These are phyloP conservation scores for Hypanus sabinus DNA, from an alignment of 2,113 vertebrate genomes.

Conservation along the genomic window DNA sequence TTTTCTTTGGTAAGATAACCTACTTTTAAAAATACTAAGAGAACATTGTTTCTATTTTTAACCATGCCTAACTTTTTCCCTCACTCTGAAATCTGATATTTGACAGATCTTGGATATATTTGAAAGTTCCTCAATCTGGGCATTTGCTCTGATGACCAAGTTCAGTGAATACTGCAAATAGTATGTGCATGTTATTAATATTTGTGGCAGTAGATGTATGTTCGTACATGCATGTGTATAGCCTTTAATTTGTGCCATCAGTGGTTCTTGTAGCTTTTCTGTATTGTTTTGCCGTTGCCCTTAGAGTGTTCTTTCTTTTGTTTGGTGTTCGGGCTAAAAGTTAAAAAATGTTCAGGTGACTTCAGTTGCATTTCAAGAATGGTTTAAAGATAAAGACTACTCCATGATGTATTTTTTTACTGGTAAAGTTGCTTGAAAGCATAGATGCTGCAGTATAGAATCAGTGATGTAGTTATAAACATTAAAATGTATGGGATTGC, in stretches of 20 bases:
- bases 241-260: neutral
- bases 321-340: neutral
- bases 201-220: neutral
- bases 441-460: neutral
- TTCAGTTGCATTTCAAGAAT: conserved; percentile 1
- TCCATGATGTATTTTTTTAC: neutral
- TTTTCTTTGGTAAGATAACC: neutral
- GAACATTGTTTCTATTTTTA: neutral
- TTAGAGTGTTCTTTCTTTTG: neutral
- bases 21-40: neutral
- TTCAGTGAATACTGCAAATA: neutral
- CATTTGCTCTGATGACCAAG: neutral
- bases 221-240: conserved; percentile 1
- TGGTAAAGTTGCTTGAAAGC: neutral
- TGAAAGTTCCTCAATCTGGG: neutral
- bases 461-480: neutral
- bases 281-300: neutral
- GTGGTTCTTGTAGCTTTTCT: neutral
- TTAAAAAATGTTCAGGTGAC: neutral
- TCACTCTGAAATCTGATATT: neutral
- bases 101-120: neutral
- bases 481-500: neutral
- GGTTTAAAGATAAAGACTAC: neutral
- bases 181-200: conserved; percentile 22
- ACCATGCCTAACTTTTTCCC: neutral